Percentiles rank a stretch among this genome's conserved stretches.
Conservation (phyloP, 2,888 invertebrate species). For the Phragmatobia fuliginosa region DNA sequence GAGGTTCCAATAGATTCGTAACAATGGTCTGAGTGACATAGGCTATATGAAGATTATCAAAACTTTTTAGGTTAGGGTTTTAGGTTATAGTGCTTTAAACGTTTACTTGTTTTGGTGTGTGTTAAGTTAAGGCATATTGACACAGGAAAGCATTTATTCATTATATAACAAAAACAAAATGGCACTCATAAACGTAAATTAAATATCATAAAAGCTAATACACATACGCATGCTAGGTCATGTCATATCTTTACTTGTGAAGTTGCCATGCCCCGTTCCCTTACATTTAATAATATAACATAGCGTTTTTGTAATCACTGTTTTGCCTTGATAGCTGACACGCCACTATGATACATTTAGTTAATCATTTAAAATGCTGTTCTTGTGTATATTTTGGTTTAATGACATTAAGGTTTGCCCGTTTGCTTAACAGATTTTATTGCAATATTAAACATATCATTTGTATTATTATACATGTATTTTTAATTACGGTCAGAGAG, state of each 20-base stretch:
- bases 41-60: too few relatives aligned
- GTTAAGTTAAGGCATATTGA: neutral
- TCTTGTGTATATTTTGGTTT: neutral
- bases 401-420: neutral
- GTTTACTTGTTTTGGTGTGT: neutral
- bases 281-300: conserved; percentile 6
- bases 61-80: too few relatives aligned
- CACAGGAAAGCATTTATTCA: neutral
- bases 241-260: neutral
- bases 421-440: neutral
- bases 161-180: neutral
- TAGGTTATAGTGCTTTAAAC: too few relatives aligned
- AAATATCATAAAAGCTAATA: neutral
- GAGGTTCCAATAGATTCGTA: too few relatives aligned
- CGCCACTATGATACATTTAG: conserved; percentile 16
- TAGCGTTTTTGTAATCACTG: conserved; percentile 19
- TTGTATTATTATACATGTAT: neutral
- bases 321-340: conserved; percentile 15
- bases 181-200: neutral
- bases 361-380: neutral
- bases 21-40: too few relatives aligned
- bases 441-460: neutral
- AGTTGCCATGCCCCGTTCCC: conserved; percentile 2
- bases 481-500: neutral
- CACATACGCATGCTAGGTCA: neutral